Base-by-base conservation (phyloP, 2,113 vertebrate genomes). In the Corydoras maculifer region DNA sequence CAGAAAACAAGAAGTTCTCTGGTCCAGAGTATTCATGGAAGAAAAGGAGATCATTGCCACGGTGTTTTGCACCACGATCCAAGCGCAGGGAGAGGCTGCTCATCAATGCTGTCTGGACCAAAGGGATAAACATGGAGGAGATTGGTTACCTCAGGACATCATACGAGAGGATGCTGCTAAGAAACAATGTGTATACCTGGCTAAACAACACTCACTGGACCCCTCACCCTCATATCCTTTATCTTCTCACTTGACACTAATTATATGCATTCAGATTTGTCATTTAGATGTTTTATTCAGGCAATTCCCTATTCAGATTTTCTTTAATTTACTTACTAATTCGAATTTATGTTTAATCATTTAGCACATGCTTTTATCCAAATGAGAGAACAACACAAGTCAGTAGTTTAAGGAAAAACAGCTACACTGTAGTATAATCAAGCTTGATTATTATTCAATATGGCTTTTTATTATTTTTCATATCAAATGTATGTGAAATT, bases 181-280 rank as follows among this genome's bases (percentile, higher is more conserved):
- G 91, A 79, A 90, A 94, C 78, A 89, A 91, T 0, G 91, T 91
- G 81, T 89, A 85, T 81, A 91, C 93, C 79, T 98, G 95, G 94
- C 90, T 98, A 73, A 94, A 91, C 7, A 92, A 94, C 83, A 94
- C 92, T 0, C 86, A 87, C 5, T 99, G 97, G 97, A 91, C 93
- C 18, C 88, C 91, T 82, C 97, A 99, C 80, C 94, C 96, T 87
- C 85, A 99, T 99, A 99, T 99, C 97, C 94, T 98, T 93, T 43
- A 2, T 5, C 61, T 35, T 4, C 8, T 70, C 1, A 6, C 10
- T 32, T 32, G 4, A 8, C 35, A 43, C 35, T 43, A 43, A 43
- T 43, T 1, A 43, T 43, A 5, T 43, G 35, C 35, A 43, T 43
- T 43, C 2, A 43, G 35, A 43, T 43, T 43, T 43, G 35, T 43